Base-by-base conservation (phyloP, 2,888 invertebrate species). In the Fissipunctia ypsillon region DNA sequence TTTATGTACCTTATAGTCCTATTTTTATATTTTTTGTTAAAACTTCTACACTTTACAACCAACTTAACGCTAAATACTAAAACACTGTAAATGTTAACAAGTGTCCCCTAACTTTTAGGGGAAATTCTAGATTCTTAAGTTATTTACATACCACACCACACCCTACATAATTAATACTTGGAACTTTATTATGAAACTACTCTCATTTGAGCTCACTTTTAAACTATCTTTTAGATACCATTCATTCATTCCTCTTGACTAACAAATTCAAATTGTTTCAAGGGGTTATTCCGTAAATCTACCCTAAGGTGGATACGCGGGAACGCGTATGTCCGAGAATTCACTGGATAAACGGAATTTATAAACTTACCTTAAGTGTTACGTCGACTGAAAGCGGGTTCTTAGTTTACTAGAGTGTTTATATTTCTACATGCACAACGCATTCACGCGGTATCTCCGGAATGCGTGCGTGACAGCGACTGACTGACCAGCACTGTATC, bases 1-100 rank as follows among this genome's bases (percentile, higher is more conserved):
- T 71, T 52, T 83, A 67, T 68, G 64, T 84, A 67, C 81, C 84
- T 63, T 80, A 45, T 56, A 80, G 73, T 73, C 83, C 80, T 73
- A 64, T 64, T 60, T 61, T 48, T 65, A 68, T 68, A 67, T 43
- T 63, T 66, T 81, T 59, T 82, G 65, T 77, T 63, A 41, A 67
- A 54, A 48, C n/a, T 50, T 69, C 28, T 72, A 61, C 75, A 76
- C 28, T 59, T 63, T 45, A 65, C 60, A n/a, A 80, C 22, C 25
- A 22, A 56, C n/a, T 64, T n/a, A n/a, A n/a, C n/a, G n/a, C n/a
- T n/a, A n/a, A n/a, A n/a, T n/a, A n/a, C n/a, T n/a, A n/a, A n/a
- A n/a, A n/a, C n/a, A 31, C 54, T 45, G 14, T 31, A 38, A n/a
- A 50, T 57, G n/a, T 48, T 41, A 28, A 38, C 1, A 22, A 48